Percentiles rank a stretch among this genome's conserved stretches.
Conservation (phyloP, 2,113 vertebrate genomes). For the Gallinago undulata region DNA sequence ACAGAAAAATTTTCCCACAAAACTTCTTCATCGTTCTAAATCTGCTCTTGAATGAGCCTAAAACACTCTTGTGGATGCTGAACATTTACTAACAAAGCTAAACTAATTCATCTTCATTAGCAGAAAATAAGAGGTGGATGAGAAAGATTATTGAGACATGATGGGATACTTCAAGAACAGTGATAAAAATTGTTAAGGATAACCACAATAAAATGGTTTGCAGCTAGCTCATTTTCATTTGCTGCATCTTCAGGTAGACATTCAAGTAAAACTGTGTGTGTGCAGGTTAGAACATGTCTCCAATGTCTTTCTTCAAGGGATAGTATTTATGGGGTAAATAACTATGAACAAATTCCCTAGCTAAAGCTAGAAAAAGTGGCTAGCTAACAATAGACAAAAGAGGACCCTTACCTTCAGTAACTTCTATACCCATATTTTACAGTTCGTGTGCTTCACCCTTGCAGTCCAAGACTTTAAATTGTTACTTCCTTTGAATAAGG, state of each 20-base stretch:
- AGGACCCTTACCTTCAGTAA: background rate
- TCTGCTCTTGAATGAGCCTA: background rate
- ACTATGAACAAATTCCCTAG: background rate
- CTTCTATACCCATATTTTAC: rapidly evolving
- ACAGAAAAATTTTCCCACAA: background rate
- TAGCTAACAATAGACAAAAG: background rate
- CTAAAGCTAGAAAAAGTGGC: background rate
- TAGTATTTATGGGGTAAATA: background rate
- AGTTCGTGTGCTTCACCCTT: background rate
- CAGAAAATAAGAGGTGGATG: background rate
- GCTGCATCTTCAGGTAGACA: background rate
- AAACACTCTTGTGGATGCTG: background rate
- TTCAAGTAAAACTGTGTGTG: background rate
- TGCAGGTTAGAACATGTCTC: background rate
- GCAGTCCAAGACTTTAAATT: background rate
- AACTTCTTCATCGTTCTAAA: background rate
- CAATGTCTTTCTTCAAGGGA: background rate
- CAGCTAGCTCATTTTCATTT: background rate
- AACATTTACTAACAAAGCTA: background rate
- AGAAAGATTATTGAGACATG: background rate
- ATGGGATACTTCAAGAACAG: background rate
- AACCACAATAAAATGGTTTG: background rate
- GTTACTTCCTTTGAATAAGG: background rate
- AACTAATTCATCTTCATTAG: background rate
- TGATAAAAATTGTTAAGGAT: background rate